phyloP scores from a whole-genome alignment of 1,140 invertebrate species.

The Bombus polaris region DNA sequence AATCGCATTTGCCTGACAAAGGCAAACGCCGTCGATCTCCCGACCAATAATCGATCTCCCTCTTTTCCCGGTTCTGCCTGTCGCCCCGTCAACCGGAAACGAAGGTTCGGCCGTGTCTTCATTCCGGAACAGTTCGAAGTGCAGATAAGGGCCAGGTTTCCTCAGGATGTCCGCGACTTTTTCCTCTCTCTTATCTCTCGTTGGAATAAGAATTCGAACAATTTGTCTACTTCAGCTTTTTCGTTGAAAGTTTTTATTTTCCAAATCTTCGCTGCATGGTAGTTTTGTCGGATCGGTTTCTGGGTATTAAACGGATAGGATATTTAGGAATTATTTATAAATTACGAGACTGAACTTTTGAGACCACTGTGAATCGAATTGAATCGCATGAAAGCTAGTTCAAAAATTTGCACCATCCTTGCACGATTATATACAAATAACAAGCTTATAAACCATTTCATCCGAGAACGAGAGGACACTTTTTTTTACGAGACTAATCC shows the following conservation, averaged over 20 bases:
- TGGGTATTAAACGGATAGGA: too few relatives aligned
- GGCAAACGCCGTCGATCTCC: constrained; percentile 27
- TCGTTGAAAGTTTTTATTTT: not conserved
- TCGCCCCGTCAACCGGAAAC: constrained; percentile 33
- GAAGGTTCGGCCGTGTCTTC: constrained; percentile 20
- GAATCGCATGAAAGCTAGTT: too few relatives aligned
- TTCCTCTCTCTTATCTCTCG: not conserved
- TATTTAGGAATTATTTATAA: too few relatives aligned
- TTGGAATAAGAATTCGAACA: not conserved
- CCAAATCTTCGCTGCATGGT: not conserved
- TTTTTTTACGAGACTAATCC: too few relatives aligned
- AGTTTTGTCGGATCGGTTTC: too few relatives aligned
- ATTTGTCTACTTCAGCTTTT: not conserved
- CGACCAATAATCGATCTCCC: constrained; percentile 20
- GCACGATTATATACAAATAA: too few relatives aligned
- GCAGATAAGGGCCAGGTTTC: constrained; percentile 30
- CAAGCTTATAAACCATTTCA: too few relatives aligned
- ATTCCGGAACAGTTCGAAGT: constrained; percentile 35
- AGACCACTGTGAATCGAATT: too few relatives aligned
- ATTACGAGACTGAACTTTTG: too few relatives aligned
- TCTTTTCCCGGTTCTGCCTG: not conserved
- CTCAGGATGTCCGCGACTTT: constrained; percentile 5
- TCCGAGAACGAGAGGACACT: too few relatives aligned
- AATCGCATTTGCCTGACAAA: constrained; percentile 47
- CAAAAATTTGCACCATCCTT: too few relatives aligned